Evolutionary conservation across 2,113 vertebrate genomes (phyloP).

Genomic region (Dipodomys spectabilis): DNA sequence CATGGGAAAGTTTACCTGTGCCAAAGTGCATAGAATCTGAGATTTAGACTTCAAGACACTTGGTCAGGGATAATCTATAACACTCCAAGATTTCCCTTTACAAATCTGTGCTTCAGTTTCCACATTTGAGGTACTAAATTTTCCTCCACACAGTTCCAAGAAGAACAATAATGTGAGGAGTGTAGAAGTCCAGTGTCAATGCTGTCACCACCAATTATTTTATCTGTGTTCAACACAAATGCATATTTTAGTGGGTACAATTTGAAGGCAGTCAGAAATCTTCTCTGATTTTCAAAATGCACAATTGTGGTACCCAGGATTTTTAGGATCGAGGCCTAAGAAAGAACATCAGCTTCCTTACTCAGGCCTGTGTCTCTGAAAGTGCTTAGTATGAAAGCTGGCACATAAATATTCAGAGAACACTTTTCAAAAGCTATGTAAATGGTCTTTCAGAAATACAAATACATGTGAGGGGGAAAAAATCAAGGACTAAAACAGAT

Average conservation of each 20-base stretch:
- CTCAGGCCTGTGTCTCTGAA: background rate
- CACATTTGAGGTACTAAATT: background rate
- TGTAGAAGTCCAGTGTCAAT: background rate
- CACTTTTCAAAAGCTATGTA: conserved; percentile 52
- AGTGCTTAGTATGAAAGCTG: background rate
- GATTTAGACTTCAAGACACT: background rate
- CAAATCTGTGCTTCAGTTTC: background rate
- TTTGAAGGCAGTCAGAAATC: conserved; percentile 9
- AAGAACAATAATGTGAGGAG: background rate
- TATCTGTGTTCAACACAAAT: background rate
- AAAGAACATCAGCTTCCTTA: conserved; percentile 18
- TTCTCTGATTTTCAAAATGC: background rate
- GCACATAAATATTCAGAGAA: conserved; percentile 64
- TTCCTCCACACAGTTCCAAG: background rate
- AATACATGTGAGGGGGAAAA: conserved; percentile 43
- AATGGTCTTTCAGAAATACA: conserved; percentile 71
- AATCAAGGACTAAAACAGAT: conserved; percentile 2
- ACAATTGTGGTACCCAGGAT: background rate
- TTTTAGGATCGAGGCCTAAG: background rate
- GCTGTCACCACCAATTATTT: background rate
- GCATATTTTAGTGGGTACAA: background rate
- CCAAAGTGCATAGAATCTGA: background rate
- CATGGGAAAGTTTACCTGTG: background rate
- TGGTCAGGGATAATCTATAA: background rate
- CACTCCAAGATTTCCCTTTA: background rate